Evolutionary conservation across 2,888 invertebrate genomes (phyloP).

Genomic region (Chymomyza amoena): DNA sequence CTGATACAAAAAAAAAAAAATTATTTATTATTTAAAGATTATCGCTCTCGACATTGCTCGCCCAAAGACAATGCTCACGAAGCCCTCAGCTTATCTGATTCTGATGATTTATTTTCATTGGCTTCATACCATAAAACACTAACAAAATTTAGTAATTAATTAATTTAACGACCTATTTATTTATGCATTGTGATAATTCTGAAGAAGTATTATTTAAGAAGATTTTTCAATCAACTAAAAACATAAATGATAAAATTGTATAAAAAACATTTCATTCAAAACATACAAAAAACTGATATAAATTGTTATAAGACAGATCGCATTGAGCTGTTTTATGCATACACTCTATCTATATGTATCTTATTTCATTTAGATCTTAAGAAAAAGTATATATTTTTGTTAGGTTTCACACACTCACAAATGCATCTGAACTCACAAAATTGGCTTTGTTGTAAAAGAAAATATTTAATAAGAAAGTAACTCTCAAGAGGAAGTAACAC

Average conservation of each 20-base stretch:
- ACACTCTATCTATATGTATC: not conserved
- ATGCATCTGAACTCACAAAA: not conserved
- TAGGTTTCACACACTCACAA: not conserved
- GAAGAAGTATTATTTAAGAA: not conserved
- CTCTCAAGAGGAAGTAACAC: not conserved
- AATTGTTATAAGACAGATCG: not conserved
- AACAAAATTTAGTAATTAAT: not conserved
- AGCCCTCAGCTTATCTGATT: conserved; percentile 9
- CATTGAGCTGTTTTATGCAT: not conserved
- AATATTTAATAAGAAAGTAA: not conserved
- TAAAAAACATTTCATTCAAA: not conserved
- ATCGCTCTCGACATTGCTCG: conserved; percentile 9
- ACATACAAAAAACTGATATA: conserved; percentile 7
- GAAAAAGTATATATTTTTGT: not conserved
- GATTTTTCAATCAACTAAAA: conserved; percentile 1
- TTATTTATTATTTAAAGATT: conserved; percentile 8
- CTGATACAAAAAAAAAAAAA: not conserved
- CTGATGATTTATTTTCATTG: conserved; percentile 28
- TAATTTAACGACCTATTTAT: not conserved
- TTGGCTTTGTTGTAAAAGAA: not conserved
- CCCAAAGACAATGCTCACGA: conserved; percentile 45
- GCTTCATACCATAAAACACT: conserved; percentile 22
- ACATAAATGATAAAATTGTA: not conserved
- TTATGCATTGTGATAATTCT: conserved; percentile 43
- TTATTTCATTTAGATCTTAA: not conserved